Percentiles rank a stretch among this genome's conserved stretches.
Conservation (phyloP, 2,888 invertebrate genomes). For the Spisula subtruncata region DNA sequence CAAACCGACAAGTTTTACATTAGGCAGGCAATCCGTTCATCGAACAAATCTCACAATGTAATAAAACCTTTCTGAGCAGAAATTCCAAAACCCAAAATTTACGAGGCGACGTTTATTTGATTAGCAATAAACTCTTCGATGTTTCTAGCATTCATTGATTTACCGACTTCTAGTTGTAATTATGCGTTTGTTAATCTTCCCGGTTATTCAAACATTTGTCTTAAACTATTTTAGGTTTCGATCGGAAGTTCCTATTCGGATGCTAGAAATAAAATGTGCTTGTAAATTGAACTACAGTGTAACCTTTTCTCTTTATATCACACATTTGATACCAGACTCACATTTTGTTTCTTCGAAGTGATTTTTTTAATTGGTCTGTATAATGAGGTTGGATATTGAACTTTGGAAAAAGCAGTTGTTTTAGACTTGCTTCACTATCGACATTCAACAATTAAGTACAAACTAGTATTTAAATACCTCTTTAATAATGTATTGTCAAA, state of each 20-base stretch:
- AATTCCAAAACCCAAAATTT: not conserved
- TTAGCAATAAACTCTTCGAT: not conserved
- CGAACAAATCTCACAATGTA: not conserved
- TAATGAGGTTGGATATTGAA: no score
- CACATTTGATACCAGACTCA: no score
- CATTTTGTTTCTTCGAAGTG: no score
- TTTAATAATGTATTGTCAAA: no score
- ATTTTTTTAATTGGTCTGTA: no score
- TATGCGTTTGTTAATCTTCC: not conserved
- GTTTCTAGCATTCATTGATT: not conserved
- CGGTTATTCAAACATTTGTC: not conserved
- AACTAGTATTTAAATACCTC: no score
- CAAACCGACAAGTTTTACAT: not conserved
- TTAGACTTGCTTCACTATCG: no score
- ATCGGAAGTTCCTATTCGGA: not conserved
- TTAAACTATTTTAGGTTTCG: not conserved
- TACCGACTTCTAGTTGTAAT: not conserved
- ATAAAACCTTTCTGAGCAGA: not conserved
- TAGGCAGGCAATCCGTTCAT: not conserved
- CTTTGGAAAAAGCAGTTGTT: no score
- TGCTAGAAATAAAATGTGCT: no score
- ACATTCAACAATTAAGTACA: no score
- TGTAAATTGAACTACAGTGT: no score
- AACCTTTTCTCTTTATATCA: no score
- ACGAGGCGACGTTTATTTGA: slow-evolving; percentile 1